Percentiles rank a stretch among this genome's conserved stretches.
These are phyloP conservation scores for Amyelois transitella DNA, from an alignment of 1,140 invertebrate genomes.

Conservation along the genomic window DNA sequence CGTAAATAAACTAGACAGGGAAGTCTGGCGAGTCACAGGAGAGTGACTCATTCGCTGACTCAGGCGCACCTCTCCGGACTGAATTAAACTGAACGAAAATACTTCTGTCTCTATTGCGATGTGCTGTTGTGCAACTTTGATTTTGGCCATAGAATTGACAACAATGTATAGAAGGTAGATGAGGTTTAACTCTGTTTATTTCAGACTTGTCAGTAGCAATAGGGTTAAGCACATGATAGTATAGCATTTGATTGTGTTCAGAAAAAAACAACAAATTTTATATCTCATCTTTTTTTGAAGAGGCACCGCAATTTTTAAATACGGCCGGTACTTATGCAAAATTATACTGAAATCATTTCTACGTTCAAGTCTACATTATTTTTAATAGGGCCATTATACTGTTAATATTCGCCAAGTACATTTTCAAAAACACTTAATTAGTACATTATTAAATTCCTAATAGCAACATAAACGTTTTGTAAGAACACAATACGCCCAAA, in stretches of 20 bases:
- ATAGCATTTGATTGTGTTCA: no score
- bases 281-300: no score
- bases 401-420: not conserved
- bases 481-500: not conserved
- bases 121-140: not conserved
- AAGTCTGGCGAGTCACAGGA: slow-evolving; percentile 5
- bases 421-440: not conserved
- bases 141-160: no score
- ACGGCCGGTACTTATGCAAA: no score
- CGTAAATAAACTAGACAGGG: slow-evolving; percentile 24
- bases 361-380: not conserved
- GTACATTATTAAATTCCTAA: not conserved
- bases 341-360: not conserved
- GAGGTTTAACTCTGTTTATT: no score
- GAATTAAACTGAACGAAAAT: slow-evolving; percentile 15
- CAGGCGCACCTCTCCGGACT: slow-evolving; percentile 17
- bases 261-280: no score
- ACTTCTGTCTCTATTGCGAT: not conserved
- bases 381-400: not conserved
- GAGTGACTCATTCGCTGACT: slow-evolving; percentile 31
- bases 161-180: no score
- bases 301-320: no score
- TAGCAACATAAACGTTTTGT: not conserved
- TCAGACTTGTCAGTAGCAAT: no score
- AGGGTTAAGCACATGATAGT: no score